A percentile compares a stretch with the other conserved stretches of the same genome.
These are phyloP conservation scores for Belgica antarctica DNA, from an alignment of 2,888 invertebrate species.

Conservation along the genomic window DNA sequence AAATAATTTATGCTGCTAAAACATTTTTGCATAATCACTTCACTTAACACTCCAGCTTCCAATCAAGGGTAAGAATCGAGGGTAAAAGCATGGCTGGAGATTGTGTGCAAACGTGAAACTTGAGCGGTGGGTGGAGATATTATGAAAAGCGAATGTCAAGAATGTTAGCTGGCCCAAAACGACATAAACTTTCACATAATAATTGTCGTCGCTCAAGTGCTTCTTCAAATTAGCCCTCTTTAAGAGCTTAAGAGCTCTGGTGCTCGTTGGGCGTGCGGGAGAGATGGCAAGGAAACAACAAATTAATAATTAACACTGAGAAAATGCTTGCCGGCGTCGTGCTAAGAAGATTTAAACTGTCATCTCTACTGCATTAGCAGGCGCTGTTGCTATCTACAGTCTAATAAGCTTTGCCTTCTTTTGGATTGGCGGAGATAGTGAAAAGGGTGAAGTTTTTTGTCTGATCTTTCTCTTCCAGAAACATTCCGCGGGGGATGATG, in stretches of 20 bases:
- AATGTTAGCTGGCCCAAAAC: not conserved
- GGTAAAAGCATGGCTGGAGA: not conserved
- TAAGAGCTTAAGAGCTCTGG: not conserved
- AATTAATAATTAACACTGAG: conserved; percentile 27
- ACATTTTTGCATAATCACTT: conserved; percentile 43
- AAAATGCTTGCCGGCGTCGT: not conserved
- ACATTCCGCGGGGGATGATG: too few species aligned
- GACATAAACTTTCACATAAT: not conserved
- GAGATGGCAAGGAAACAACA: conserved; percentile 26
- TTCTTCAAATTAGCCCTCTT: conserved; percentile 2
- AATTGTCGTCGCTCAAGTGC: not conserved
- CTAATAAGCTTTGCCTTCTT: too few species aligned
- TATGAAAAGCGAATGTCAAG: not conserved
- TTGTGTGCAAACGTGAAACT: not conserved
- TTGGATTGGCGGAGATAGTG: too few species aligned
- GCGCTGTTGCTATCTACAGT: not conserved
- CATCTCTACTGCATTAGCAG: not conserved
- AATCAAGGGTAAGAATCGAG: conserved; percentile 19
- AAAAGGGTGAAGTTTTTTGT: too few species aligned
- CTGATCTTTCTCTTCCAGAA: too few species aligned
- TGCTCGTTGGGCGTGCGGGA: not conserved
- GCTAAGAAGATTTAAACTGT: conserved; percentile 8
- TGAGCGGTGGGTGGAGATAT: not conserved
- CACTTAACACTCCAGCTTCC: conserved; percentile 40
- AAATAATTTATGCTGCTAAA: conserved; percentile 39